A percentile compares a stretch with the other conserved stretches of the same genome.
These are phyloP conservation scores for Limnephilus lunatus DNA, from an alignment of 2,888 invertebrate species.

Conservation along the genomic window DNA sequence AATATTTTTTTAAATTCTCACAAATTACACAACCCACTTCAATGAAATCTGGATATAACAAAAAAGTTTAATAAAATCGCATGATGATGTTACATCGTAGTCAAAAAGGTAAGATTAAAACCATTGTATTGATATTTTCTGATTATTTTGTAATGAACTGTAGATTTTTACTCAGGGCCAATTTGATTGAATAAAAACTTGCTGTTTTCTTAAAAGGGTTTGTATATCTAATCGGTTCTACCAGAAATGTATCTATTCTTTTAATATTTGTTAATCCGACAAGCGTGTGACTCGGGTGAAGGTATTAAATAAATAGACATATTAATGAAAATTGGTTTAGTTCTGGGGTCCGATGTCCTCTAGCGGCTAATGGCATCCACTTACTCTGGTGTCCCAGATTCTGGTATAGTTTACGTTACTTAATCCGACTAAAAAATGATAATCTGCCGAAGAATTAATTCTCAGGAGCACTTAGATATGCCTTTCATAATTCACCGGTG, in stretches of 20 bases:
- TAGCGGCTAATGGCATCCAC: conserved; percentile 11
- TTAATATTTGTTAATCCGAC: conserved; percentile 62
- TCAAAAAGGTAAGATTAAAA: background rate
- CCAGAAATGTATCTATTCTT: conserved; percentile 61
- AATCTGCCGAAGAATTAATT: conserved; percentile 29
- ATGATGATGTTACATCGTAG: background rate
- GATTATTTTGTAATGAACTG: background rate
- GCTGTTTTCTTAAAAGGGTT: background rate
- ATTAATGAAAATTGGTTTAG: conserved; percentile 57
- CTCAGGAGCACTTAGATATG: conserved; percentile 2
- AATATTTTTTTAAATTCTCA: background rate
- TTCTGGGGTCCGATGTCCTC: background rate
- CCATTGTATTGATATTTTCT: background rate
- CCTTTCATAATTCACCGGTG: conserved; percentile 48
- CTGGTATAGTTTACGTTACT: conserved; percentile 16
- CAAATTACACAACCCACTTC: background rate
- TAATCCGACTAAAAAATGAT: conserved; percentile 50
- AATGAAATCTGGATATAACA: background rate
- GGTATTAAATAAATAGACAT: conserved; percentile 65
- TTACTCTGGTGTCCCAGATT: background rate
- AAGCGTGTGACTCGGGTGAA: conserved; percentile 59
- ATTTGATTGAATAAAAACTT: background rate
- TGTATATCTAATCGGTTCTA: conserved; percentile 41
- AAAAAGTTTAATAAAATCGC: background rate
- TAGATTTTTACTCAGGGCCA: background rate